phyloP scores from a whole-genome alignment of 2,888 invertebrate genomes.

The Eristalis intricaria region DNA sequence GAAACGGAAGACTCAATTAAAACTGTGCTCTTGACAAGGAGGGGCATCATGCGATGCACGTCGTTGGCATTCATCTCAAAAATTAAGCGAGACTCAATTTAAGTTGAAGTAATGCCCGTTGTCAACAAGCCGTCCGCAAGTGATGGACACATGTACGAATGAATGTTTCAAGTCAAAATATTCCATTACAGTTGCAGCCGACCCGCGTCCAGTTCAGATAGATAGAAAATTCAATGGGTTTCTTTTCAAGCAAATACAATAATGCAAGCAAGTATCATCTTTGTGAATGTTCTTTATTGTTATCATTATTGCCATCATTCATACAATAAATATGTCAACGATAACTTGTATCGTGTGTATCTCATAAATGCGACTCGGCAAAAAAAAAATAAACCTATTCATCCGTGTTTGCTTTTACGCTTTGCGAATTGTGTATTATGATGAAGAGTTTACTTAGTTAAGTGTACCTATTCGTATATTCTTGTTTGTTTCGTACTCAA shows the following conservation, averaged over 20 bases:
- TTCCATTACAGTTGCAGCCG: conserved; percentile 45
- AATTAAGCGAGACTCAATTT: conserved; percentile 62
- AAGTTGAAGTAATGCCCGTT: conserved; percentile 56
- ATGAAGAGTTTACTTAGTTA: neutral
- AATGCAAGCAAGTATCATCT: conserved; percentile 21
- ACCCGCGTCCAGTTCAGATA: neutral
- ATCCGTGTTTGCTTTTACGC: neutral
- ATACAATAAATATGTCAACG: neutral
- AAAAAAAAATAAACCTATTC: neutral
- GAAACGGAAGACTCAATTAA: conserved; percentile 69
- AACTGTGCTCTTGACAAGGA: conserved; percentile 49
- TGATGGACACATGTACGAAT: conserved; percentile 17
- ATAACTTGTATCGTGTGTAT: neutral
- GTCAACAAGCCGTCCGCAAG: conserved; percentile 49
- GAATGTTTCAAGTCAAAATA: conserved; percentile 35
- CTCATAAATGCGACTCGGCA: neutral
- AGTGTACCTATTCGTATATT: neutral
- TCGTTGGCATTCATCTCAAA: conserved; percentile 57
- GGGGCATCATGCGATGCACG: conserved; percentile 52
- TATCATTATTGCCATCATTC: neutral
- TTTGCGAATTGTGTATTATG: neutral
- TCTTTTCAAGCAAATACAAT: conserved; percentile 4
- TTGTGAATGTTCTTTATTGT: conserved; percentile 6
- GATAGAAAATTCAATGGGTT: conserved; percentile 27
- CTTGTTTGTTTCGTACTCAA: neutral